phyloP scores from a whole-genome alignment of 2,113 vertebrate species.

The Pelvicachromis taeniatus region DNA sequence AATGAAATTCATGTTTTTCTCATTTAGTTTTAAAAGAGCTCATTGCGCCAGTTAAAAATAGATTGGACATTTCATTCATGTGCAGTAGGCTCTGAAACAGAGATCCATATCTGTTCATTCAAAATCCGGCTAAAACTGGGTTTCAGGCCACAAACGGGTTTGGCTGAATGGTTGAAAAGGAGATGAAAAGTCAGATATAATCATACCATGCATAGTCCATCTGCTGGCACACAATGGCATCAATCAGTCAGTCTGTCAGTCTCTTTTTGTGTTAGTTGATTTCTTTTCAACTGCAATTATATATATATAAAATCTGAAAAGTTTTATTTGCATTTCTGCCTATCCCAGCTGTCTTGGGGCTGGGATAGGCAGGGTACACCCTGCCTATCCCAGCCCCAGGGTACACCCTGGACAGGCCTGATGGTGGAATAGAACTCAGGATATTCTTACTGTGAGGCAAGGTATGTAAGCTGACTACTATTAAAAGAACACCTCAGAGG shows the following conservation, averaged over 20 bases:
- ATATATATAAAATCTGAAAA: background rate
- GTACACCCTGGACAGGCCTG: too few species aligned
- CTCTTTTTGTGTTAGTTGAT: background rate
- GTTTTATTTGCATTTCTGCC: background rate
- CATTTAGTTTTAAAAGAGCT: background rate
- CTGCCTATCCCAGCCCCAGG: too few species aligned
- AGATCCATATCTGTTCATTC: background rate
- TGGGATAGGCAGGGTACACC: too few species aligned
- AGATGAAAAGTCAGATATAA: background rate
- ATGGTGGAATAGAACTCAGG: too few species aligned
- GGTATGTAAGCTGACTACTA: too few species aligned
- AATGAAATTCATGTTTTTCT: background rate
- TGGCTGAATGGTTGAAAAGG: background rate
- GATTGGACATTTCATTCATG: background rate
- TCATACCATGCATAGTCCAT: background rate
- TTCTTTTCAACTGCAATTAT: background rate
- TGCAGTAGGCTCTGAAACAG: background rate
- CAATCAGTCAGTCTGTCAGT: background rate
- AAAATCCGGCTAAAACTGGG: accelerated
- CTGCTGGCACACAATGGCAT: background rate
- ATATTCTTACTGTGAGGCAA: too few species aligned
- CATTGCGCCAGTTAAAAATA: background rate
- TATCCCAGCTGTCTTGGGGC: too few species aligned
- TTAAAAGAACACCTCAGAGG: too few species aligned
- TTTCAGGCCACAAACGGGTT: background rate